These are phyloP conservation scores for Exephanes ischioxanthus DNA, from an alignment of 2,888 invertebrate species.

Conservation along the genomic window DNA sequence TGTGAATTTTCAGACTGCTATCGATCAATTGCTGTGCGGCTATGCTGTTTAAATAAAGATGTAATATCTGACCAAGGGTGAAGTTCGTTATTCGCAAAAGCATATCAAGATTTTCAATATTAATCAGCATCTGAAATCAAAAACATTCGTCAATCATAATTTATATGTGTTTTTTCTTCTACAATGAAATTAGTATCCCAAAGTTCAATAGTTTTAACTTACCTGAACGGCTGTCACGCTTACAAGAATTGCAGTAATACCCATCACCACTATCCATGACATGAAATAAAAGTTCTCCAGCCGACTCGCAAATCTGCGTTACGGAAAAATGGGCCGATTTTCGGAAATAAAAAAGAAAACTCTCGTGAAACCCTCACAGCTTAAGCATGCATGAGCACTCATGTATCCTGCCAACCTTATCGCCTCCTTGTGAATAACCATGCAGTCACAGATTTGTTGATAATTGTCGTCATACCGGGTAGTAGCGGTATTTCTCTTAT, in stretches of 20 bases:
- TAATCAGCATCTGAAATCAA: neutral
- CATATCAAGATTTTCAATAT: neutral
- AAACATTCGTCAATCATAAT: neutral
- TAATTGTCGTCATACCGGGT: neutral
- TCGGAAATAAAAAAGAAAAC: neutral
- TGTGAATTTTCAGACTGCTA: slow-evolving; percentile 9
- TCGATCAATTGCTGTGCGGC: slow-evolving; percentile 38
- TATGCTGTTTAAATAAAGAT: slow-evolving; percentile 4
- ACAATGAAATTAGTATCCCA: neutral
- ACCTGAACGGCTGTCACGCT: neutral
- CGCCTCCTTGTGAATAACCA: neutral
- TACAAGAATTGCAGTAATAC: neutral
- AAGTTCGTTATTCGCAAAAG: neutral
- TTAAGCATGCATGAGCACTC: neutral
- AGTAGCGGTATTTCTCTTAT: neutral
- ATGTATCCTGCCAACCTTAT: neutral
- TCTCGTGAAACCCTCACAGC: neutral
- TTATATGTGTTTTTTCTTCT: neutral
- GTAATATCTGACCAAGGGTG: neutral
- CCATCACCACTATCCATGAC: neutral
- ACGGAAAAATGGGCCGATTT: neutral
- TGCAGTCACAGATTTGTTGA: neutral
- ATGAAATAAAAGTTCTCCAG: neutral
- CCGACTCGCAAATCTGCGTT: neutral
- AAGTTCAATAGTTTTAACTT: neutral